A percentile compares a stretch with the other conserved stretches of the same genome.
phyloP scores from a whole-genome alignment of 92 coral and sea anemone genomes.

The Anthopleura xanthogrammica region DNA sequence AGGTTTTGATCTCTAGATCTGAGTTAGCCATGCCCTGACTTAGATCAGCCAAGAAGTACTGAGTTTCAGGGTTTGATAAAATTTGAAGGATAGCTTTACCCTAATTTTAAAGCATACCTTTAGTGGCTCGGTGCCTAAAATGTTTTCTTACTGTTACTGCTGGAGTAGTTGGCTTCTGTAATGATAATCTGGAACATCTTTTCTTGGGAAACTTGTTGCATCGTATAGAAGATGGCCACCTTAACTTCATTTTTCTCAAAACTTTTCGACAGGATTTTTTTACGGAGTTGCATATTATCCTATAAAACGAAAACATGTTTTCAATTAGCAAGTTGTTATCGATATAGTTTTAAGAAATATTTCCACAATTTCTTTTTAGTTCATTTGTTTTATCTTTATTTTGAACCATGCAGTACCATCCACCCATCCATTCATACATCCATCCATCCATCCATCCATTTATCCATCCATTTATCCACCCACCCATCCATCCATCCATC shows the following conservation, averaged over 20 bases:
- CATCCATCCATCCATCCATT: not conserved
- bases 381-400: not conserved
- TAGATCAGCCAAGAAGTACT: too few species aligned
- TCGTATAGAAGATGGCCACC: constrained; percentile 34
- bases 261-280: constrained; percentile 17
- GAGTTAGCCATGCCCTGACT: too few species aligned
- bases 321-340: not conserved
- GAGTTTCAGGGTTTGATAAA: too few species aligned
- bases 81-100: not conserved
- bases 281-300: constrained; percentile 15
- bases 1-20: too few species aligned
- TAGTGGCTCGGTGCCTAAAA: not conserved
- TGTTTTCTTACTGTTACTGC: not conserved
- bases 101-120: not conserved
- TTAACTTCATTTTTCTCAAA: not conserved
- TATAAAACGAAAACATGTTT: not conserved
- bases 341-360: too few species aligned
- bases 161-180: not conserved
- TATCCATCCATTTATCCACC: not conserved
- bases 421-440: not conserved
- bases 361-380: too few species aligned
- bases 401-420: not conserved
- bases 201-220: constrained; percentile 45
- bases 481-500: not conserved
- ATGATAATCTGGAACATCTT: constrained; percentile 4